Evolutionary conservation across 2,113 vertebrate genomes (phyloP), one percentile per base, ranked within the genome.

Genomic region (Chamaea fasciata): DNA sequence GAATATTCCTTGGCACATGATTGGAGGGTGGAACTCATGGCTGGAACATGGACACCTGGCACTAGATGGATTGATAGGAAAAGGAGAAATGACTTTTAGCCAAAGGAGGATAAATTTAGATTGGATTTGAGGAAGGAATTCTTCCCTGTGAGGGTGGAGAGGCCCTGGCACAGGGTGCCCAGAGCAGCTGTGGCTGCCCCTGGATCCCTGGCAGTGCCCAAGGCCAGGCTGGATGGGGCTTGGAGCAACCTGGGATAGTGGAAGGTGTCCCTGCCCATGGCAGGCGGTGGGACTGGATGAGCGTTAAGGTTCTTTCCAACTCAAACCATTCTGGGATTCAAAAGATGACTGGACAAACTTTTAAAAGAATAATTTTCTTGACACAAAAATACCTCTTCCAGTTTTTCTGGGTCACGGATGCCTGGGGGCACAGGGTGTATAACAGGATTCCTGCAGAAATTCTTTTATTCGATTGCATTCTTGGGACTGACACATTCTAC

Each of bases 391-490:
- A 59, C 56, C 73, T 84, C 69, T 79, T 60, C 35, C 44, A 70
- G 27, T 70, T 53, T 75, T 55, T 81, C 77, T 91, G 77, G 55
- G 68, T 70, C 64, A 42, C 0, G 0, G 74, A 12, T 78, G 52
- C 74, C 67, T 28, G 4, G 5, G 31, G n/a, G 24, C 41, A 57
- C 26, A 12, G 47, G 31, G 15, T 57, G 9, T 74, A 0, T 28
- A 23, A 50, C 30, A 49, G 35, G 42, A 76, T 49, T 77, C 80
- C 87, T 83, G 28, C 64, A 81, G 46, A 50, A 35, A 31, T 69
- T 31, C 49, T 57, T 56, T n/a, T 37, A 7, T 31, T 31, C 4
- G 0, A 0, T 49, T 0, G 0, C 39, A 1, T 90, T 59, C 83
- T 62, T 79, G 62, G 27, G 47, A 35, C 12, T 59, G 56, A 14